Percentiles rank a stretch among this genome's conserved stretches.
phyloP scores from a whole-genome alignment of 1,140 invertebrate genomes.

The Hylyphantes graminicola region DNA sequence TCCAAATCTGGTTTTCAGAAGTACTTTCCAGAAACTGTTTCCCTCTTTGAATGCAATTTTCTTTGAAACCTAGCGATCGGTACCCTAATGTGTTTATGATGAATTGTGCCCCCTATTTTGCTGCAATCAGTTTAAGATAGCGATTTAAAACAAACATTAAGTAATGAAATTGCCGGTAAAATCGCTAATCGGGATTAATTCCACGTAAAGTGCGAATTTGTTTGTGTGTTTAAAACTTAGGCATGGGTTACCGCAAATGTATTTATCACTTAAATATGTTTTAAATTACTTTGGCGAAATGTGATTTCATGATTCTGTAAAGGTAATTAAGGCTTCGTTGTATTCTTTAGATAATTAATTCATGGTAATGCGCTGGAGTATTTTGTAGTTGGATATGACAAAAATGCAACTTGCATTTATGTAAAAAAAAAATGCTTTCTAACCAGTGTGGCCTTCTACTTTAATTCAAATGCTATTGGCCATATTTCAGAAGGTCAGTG shows the following conservation, averaged over 20 bases:
- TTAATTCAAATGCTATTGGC: no score
- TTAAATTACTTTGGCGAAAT: not conserved
- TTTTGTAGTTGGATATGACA: not conserved
- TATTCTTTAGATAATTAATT: not conserved
- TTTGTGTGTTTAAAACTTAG: conserved; percentile 2
- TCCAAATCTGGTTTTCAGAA: no score
- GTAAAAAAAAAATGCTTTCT: no score
- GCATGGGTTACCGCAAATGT: not conserved
- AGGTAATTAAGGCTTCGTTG: not conserved
- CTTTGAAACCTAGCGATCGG: not conserved
- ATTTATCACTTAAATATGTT: not conserved
- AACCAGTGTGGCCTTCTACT: no score
- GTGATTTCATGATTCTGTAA: not conserved
- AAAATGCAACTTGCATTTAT: no score
- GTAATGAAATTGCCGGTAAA: not conserved
- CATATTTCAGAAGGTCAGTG: no score
- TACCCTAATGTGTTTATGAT: conserved; percentile 31
- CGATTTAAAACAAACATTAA: conserved; percentile 11
- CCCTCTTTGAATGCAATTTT: not conserved
- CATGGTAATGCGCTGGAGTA: not conserved
- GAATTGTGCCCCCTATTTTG: conserved; percentile 4
- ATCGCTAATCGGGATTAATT: not conserved
- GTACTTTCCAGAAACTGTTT: no score
- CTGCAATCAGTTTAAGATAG: not conserved
- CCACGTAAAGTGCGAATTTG: not conserved